Percentiles rank a stretch among this genome's conserved stretches.
Conservation (phyloP, 2,797 vertebrate species). For the Gymnodraco acuticeps region DNA sequence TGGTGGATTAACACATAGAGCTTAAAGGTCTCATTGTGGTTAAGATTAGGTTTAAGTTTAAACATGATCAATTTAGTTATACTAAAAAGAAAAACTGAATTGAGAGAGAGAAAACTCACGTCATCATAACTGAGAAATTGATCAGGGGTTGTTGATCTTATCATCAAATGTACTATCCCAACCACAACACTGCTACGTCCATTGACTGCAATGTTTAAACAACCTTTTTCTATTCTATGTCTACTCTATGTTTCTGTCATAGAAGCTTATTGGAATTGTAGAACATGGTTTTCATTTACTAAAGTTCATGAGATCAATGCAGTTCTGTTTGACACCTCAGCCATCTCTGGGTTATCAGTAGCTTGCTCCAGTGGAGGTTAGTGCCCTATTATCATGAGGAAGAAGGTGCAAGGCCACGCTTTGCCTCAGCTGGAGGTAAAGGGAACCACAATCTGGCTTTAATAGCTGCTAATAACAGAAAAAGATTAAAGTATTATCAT, state of each 20-base stretch:
- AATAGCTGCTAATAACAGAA: slow-evolving; percentile 38
- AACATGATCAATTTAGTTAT: not conserved
- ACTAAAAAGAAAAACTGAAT: not conserved
- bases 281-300: slow-evolving; percentile 6
- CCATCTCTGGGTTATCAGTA: slow-evolving; percentile 29
- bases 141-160: not conserved
- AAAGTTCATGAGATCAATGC: not conserved
- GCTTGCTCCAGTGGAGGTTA: slow-evolving; percentile 23
- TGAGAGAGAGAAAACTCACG: not conserved
- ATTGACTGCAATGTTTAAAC: not conserved
- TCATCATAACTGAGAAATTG: not conserved
- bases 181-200: not conserved
- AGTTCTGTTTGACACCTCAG: slow-evolving; percentile 22
- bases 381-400: slow-evolving; percentile 27
- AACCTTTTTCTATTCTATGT: not conserved
- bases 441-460: slow-evolving; percentile 24
- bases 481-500: slow-evolving; percentile 25
- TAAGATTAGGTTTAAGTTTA: not conserved
- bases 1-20: not conserved
- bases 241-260: not conserved
- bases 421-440: slow-evolving; percentile 6
- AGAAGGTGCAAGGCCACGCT: not conserved
- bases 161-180: not conserved
- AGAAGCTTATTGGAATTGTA: not conserved
- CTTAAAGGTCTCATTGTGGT: no score